These are phyloP conservation scores for Orycteropus afer DNA, from an alignment of 2,113 vertebrate species.

Conservation along the genomic window DNA sequence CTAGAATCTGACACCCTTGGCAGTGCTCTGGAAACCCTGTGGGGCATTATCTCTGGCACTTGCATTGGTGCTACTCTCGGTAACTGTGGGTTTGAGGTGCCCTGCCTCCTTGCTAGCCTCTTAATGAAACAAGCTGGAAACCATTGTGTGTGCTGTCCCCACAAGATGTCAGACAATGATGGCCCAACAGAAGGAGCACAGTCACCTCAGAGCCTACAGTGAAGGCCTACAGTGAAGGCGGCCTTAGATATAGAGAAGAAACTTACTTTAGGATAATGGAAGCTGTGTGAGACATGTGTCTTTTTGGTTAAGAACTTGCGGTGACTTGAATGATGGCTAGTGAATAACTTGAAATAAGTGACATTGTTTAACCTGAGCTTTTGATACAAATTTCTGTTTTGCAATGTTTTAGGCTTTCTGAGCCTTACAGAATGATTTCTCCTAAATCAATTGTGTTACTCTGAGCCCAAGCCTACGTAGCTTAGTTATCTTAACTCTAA, in stretches of 20 bases:
- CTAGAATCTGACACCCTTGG: too few species aligned
- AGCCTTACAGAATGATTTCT: constrained; percentile 44
- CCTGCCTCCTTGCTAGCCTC: neutral
- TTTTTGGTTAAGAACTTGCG: neutral
- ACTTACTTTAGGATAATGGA: neutral
- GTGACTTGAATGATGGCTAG: neutral
- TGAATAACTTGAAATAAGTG: constrained; percentile 16
- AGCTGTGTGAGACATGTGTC: neutral
- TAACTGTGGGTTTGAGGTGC: neutral
- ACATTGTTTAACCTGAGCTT: neutral
- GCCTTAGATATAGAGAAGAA: neutral
- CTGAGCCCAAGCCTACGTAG: neutral
- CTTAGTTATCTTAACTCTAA: constrained; percentile 39
- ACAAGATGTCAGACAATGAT: neutral
- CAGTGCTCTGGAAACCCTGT: neutral
- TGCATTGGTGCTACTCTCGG: neutral
- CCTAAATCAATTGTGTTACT: neutral
- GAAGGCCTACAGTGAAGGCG: neutral
- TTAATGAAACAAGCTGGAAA: neutral
- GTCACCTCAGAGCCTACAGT: neutral
- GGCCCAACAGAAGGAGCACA: neutral
- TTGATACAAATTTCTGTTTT: neutral
- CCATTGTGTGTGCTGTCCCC: neutral
- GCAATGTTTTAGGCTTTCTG: neutral
- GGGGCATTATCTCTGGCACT: neutral